These are phyloP conservation scores for Pao palembangensis DNA, from an alignment of 2,113 vertebrate genomes.

Conservation along the genomic window DNA sequence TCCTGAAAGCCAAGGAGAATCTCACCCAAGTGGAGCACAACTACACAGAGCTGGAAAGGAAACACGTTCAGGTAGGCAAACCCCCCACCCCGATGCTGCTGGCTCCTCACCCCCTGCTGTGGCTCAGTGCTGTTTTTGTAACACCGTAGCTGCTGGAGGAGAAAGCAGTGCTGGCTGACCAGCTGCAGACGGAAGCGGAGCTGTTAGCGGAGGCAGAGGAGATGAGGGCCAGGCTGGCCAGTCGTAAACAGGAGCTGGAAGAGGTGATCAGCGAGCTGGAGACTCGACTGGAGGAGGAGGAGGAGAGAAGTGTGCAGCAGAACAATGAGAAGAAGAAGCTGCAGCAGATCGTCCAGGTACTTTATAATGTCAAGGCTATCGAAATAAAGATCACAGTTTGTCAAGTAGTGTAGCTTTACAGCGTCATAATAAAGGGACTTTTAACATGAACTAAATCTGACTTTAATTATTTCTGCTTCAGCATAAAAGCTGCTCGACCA, in stretches of 20 bases:
- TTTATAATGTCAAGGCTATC: no score
- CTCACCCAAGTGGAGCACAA: slow-evolving; percentile 77
- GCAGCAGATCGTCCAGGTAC: slow-evolving; percentile 81
- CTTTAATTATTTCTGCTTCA: no score
- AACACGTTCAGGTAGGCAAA: slow-evolving; percentile 76
- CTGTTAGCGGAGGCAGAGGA: slow-evolving; percentile 85
- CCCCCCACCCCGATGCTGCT: not conserved
- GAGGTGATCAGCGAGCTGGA: slow-evolving; percentile 82
- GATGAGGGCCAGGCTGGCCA: slow-evolving; percentile 78
- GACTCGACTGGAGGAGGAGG: slow-evolving; percentile 81
- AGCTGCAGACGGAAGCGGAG: slow-evolving; percentile 84
- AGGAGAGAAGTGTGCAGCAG: slow-evolving; percentile 76
- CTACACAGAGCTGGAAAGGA: slow-evolving; percentile 77
- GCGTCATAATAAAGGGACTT: no score
- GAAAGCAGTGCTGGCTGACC: slow-evolving; percentile 80
- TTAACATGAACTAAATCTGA: no score
- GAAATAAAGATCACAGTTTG: no score
- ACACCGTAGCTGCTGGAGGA: slow-evolving; percentile 76
- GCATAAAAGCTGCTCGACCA: not conserved
- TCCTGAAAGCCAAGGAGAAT: slow-evolving; percentile 83
- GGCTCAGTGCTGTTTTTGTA: not conserved
- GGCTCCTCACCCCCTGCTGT: not conserved
- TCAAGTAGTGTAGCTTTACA: no score
- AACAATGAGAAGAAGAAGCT: slow-evolving; percentile 81
- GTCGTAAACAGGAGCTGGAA: slow-evolving; percentile 81